Base-by-base conservation (phyloP, 2,888 invertebrate genomes). In the Melanotus villosus region DNA sequence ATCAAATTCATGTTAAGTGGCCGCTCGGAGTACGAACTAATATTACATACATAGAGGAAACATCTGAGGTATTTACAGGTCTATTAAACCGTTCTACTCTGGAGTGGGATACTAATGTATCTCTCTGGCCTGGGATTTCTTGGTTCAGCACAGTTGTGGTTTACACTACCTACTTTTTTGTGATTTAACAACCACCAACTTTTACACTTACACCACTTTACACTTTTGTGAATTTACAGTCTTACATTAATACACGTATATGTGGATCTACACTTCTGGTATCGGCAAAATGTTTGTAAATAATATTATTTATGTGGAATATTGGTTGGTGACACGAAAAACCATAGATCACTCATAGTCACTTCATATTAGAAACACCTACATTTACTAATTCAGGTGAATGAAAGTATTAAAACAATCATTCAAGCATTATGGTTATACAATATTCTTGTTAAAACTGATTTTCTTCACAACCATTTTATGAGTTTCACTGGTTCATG, bases 1-100 rank as follows among this genome's bases (percentile, higher is more conserved):
- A 97, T 89, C 95, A 95, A 88, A 92, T 98, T 86, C 96, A 98
- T 89, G 93, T 98, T 88, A 91, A 96, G 88, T 98, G 98, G 98
- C 98, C 97, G 84, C 91, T 96, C 84, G 96, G 96, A 85, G 93
- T 95, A 87, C 94, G 93, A 89, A 95, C 95, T 86, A 97, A 97
- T 89, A 94, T 96, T 87, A 96, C 96, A 81, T 94, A 92, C 90
- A 90, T 92, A 87, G 95, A 96, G 90, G 95, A 95, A 82, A 95
- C 95, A 84, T 91, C 94, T 87, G 95, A 96, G 94, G 96, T 96
- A 83, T 83, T 82, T 81, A 78, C 68, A 74, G 76, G 68, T 73
- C 65, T 68, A 41, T 58, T 62, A 64, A 57, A 58, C 65, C 58
- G 69, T 59, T 72, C 70, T 70, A 68, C 65, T 75, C 68, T 62